Conservation (phyloP, 2,113 vertebrate genomes). For the Sinocyclocheilus grahami region DNA sequence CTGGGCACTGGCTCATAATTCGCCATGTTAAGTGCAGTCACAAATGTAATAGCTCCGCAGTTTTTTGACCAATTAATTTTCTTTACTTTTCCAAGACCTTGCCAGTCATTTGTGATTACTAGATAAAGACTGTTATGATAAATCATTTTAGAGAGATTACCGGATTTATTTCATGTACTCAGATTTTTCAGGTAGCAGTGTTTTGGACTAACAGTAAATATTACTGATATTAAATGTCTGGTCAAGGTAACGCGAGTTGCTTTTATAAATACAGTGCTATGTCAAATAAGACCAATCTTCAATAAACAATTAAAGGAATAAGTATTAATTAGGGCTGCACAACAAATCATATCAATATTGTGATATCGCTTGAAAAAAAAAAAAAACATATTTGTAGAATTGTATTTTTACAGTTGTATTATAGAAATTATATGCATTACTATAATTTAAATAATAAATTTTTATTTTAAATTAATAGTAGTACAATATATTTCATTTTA, state of each 20-base stretch:
- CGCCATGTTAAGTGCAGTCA: slow-evolving; percentile 25
- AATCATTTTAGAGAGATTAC: neutral
- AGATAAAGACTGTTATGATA: neutral
- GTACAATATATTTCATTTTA: no score
- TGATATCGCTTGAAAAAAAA: no score
- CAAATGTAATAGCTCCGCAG: neutral
- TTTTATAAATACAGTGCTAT: no score
- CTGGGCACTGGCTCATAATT: slow-evolving; percentile 26
- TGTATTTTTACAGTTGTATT: no score
- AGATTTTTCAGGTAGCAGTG: neutral
- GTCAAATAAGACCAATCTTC: no score
- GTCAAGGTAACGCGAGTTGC: neutral
- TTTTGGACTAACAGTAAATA: neutral
- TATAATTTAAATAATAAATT: no score
- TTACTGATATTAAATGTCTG: neutral
- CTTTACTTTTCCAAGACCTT: slow-evolving; percentile 1
- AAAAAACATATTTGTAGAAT: no score
- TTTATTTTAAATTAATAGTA: no score
- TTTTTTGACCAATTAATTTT: slow-evolving; percentile 7
- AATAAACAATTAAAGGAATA: no score
- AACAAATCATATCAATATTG: no score
- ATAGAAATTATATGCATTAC: no score
- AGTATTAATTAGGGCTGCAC: no score
- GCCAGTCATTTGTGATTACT: neutral
- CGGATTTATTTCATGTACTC: neutral